Base-by-base conservation (phyloP, 2,888 invertebrate species). In the Lasius fuliginosus region DNA sequence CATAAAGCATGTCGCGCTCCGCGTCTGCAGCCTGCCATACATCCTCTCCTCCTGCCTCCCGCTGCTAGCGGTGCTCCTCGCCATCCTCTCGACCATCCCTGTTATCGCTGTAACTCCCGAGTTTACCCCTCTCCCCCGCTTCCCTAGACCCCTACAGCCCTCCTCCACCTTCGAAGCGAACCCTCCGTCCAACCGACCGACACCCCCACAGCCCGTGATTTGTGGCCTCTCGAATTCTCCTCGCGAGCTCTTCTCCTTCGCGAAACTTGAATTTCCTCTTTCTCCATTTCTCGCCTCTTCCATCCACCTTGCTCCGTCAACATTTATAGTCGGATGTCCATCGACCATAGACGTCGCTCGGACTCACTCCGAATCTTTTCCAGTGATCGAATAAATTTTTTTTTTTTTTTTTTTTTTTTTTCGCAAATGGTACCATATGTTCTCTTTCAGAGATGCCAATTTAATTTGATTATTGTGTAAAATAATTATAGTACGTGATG, bases 1-100 rank as follows among this genome's bases (percentile, higher is more conserved):
- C 95, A 95, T 95, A 95, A 95, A 95, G 94, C 95, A 95, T 94
- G 94, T 94, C 94, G 94, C 94, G 92, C 92, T 92, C 92, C 93
- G 93, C 92, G 92, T 93, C 93, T 92, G 92, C 92, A 92, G 92
- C 93, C 92, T 92, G 92, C 92, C 90, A 89, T 88, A 85, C 89
- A 90, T 90, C 89, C 88, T 81, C 89, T n/a, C 75, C 56, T 23
- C 75, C 85, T 81, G 73, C 74, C 82, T 85, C 84, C 83, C 71
- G 82, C 84, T 82, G 64, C 56, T 58, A 62, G 68, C 65, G 65
- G 77, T 83, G 73, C 42, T 74, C 68, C 86, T 86, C 76, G 69
- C 60, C n/a, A n/a, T n/a, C n/a, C n/a, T 40, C 81, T 67, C 86
- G 73, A 65, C 84, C 85, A 83, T 85, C 91, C 89, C 90, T 87